These are phyloP conservation scores for Euplagia quadripunctaria DNA, from an alignment of 2,888 invertebrate species.

Conservation along the genomic window DNA sequence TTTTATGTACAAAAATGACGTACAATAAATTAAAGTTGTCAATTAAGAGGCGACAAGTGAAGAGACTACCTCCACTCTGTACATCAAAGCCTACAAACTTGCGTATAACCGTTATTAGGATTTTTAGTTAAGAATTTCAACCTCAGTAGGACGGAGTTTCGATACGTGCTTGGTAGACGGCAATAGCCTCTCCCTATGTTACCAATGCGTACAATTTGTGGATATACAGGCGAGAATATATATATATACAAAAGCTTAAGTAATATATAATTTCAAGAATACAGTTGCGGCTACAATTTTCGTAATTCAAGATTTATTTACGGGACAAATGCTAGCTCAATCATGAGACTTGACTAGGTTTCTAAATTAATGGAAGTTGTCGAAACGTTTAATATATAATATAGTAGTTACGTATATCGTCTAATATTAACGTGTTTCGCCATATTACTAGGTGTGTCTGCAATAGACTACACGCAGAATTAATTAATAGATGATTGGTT, in stretches of 20 bases:
- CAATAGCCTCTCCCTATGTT: no score
- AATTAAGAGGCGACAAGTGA: not conserved
- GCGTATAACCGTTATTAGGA: no score
- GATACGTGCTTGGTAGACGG: no score
- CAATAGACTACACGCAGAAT: constrained; percentile 55
- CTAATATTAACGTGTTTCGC: constrained; percentile 29
- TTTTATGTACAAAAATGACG: no score
- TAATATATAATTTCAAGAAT: not conserved
- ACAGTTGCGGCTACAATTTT: not conserved
- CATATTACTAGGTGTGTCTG: constrained; percentile 41
- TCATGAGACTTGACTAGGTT: not conserved
- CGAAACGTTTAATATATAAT: not conserved
- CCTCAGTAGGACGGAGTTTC: no score
- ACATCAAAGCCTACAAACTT: no score
- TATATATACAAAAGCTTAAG: no score
- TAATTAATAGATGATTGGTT: constrained; percentile 73
- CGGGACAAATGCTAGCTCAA: not conserved
- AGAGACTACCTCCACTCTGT: not conserved
- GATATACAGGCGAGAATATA: no score
- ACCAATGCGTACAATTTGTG: no score
- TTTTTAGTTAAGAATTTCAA: no score
- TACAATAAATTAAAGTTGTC: not conserved
- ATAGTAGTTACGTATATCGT: not conserved
- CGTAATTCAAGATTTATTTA: not conserved
- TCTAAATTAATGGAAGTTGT: not conserved